A percentile compares a stretch with the other conserved stretches of the same genome.
These are phyloP conservation scores for Bambusicola thoracicus DNA, from an alignment of 2,113 vertebrate species.

Conservation along the genomic window DNA sequence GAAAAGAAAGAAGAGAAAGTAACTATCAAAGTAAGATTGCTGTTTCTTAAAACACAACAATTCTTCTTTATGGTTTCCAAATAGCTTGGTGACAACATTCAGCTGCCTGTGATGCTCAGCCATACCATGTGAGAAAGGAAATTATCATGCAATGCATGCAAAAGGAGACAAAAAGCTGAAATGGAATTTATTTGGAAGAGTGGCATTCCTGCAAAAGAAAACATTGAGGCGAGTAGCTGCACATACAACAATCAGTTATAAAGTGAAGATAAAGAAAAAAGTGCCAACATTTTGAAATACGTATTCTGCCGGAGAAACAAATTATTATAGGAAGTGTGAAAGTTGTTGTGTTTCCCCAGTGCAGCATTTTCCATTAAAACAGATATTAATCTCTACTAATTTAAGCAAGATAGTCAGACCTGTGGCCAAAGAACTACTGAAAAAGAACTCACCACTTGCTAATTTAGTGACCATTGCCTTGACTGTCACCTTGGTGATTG, in stretches of 20 bases:
- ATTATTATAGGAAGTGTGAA: conserved; percentile 87
- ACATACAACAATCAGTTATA: conserved; percentile 77
- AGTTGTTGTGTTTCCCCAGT: conserved; percentile 83
- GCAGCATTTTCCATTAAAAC: conserved; percentile 68
- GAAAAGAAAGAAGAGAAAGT: conserved; percentile 44
- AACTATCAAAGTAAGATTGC: not conserved
- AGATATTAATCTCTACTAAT: conserved; percentile 71
- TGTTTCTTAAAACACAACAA: conserved; percentile 8
- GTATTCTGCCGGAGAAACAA: conserved; percentile 75
- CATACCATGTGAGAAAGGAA: conserved; percentile 79
- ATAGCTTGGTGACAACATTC: conserved; percentile 83
- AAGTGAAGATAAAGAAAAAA: conserved; percentile 74
- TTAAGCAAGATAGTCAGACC: conserved; percentile 71
- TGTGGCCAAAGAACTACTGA: conserved; percentile 61
- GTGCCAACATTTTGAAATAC: conserved; percentile 73
- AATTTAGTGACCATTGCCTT: conserved; percentile 72
- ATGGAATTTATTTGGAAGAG: conserved; percentile 77
- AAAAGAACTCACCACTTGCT: conserved; percentile 70
- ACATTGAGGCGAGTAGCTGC: conserved; percentile 75
- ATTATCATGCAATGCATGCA: conserved; percentile 85
- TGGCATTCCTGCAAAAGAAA: conserved; percentile 86
- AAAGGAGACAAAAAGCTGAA: conserved; percentile 73
- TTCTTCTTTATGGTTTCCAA: conserved; percentile 73
- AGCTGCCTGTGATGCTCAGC: conserved; percentile 85
- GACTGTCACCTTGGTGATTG: conserved; percentile 66